Evolutionary conservation across 2,113 vertebrate genomes (phyloP).

Genomic region (Psilopsiagon aymara): DNA sequence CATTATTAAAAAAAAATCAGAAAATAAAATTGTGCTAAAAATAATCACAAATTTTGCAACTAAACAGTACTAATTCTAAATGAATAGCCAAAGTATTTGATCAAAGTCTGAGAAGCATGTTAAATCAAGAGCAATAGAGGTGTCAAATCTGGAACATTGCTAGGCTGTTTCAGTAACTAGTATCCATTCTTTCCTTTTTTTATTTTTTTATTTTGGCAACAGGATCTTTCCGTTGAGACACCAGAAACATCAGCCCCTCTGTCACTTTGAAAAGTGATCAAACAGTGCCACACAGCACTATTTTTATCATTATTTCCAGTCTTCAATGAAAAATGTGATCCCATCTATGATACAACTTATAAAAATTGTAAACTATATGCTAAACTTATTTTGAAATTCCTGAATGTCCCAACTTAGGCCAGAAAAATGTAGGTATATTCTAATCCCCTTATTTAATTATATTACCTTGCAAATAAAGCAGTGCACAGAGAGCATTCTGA

Average conservation of each 20-base stretch:
- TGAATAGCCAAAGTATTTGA: not conserved
- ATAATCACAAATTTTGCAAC: not conserved
- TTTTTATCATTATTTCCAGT: not conserved
- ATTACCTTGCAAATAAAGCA: not conserved
- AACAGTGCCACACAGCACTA: not conserved
- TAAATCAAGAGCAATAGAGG: not conserved
- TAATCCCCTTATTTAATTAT: not conserved
- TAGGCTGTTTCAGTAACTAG: not conserved
- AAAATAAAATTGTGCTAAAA: not conserved
- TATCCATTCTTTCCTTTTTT: not conserved
- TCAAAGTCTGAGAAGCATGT: not conserved
- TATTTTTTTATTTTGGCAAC: not conserved
- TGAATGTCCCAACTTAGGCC: not conserved
- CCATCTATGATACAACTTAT: not conserved
- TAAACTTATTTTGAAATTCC: not conserved
- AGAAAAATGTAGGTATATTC: not conserved
- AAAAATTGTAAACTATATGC: not conserved
- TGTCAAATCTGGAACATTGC: not conserved
- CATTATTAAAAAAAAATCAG: not conserved
- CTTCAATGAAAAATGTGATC: not conserved
- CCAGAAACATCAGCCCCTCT: not conserved
- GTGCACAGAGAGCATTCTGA: not conserved
- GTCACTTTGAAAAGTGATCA: not conserved
- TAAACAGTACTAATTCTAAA: not conserved
- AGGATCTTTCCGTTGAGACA: not conserved